Evolutionary conservation across 2,888 invertebrate species (phyloP).

Genomic region (Torymus aiolomorphi): DNA sequence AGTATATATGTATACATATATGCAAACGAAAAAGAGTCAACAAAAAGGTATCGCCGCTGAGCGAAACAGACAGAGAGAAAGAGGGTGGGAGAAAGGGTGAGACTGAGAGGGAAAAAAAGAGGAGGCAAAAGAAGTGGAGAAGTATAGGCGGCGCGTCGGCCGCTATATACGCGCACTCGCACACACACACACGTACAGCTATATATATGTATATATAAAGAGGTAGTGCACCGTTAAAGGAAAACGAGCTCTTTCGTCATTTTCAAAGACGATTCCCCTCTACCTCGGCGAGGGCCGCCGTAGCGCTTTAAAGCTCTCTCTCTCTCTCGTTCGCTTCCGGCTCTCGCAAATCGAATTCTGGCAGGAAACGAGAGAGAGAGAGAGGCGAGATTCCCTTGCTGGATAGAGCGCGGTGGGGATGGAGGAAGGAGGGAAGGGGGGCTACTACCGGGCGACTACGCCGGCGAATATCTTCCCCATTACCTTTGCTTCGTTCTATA

Average conservation of each 20-base stretch:
- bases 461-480: slow-evolving; percentile 51
- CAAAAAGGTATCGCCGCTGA: slow-evolving; percentile 36
- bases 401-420: not conserved
- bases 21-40: slow-evolving; percentile 4
- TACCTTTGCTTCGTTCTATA: slow-evolving; percentile 53
- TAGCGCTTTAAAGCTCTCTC: slow-evolving; percentile 34
- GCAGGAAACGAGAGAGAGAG: slow-evolving; percentile 35
- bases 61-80: slow-evolving; percentile 12
- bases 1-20: not conserved
- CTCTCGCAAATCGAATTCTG: slow-evolving; percentile 54
- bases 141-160: too few relatives aligned
- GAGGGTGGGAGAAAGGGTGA: not conserved
- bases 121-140: too few relatives aligned
- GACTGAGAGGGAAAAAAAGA: not conserved
- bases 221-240: slow-evolving; percentile 41
- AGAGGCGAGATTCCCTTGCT: not conserved
- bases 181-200: not conserved
- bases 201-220: slow-evolving; percentile 19
- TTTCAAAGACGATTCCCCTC: slow-evolving; percentile 43
- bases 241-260: slow-evolving; percentile 53
- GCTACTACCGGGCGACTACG: slow-evolving; percentile 5
- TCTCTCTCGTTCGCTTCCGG: slow-evolving; percentile 43
- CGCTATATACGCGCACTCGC: too few relatives aligned
- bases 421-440: slow-evolving; percentile 1
- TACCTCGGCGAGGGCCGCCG: slow-evolving; percentile 5